These are phyloP conservation scores for Xyrauchen texanus DNA, from an alignment of 2,113 vertebrate species.

Conservation along the genomic window DNA sequence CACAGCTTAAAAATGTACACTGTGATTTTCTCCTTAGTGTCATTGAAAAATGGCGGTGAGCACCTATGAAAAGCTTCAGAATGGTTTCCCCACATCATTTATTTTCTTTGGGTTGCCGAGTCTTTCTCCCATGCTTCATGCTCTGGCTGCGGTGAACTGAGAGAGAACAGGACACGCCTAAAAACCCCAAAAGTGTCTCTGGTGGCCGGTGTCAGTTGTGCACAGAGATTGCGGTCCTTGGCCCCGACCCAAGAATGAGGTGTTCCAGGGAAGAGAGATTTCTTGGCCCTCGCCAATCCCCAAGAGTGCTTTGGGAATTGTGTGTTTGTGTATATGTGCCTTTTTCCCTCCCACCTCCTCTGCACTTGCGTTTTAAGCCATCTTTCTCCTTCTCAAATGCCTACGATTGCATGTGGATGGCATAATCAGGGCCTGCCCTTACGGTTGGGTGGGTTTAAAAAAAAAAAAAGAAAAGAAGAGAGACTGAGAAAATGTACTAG, in stretches of 20 bases:
- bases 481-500: constrained; percentile 31
- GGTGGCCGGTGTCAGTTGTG: constrained; percentile 82
- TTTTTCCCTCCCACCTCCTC: constrained; percentile 50
- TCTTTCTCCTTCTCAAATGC: constrained; percentile 45
- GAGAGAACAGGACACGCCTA: constrained; percentile 87
- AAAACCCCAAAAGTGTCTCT: constrained; percentile 84
- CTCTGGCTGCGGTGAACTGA: constrained; percentile 81
- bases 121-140: constrained; percentile 76
- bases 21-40: constrained; percentile 76
- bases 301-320: constrained; percentile 80
- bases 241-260: constrained; percentile 89
- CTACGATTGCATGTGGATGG: constrained; percentile 45
- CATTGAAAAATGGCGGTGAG: constrained; percentile 76
- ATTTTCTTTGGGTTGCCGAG: constrained; percentile 84
- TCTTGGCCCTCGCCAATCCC: constrained; percentile 77
- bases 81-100: constrained; percentile 80
- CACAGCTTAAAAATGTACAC: constrained; percentile 32
- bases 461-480: constrained; percentile 21
- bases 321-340: constrained; percentile 56
- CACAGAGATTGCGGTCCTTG: constrained; percentile 83
- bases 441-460: constrained; percentile 34
- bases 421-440: constrained; percentile 47
- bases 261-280: constrained; percentile 83
- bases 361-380: constrained; percentile 37
- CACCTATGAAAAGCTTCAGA: constrained; percentile 84